A percentile compares a stretch with the other conserved stretches of the same genome.
These are phyloP conservation scores for Actinostola sp. DNA, from an alignment of 92 coral and sea anemone genomes.

Conservation along the genomic window DNA sequence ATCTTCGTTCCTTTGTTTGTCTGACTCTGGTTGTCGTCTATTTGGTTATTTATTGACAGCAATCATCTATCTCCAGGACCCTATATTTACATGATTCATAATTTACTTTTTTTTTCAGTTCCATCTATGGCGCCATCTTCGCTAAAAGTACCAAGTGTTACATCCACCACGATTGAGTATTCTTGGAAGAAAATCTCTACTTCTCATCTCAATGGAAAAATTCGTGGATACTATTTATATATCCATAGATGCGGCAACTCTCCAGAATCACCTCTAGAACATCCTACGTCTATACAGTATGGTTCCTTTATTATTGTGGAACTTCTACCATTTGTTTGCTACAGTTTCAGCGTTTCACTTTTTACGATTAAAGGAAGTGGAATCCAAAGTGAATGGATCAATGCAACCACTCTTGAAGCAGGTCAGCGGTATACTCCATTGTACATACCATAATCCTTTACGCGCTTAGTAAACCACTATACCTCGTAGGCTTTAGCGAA, in stretches of 20 bases:
- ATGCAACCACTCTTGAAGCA: background rate
- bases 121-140: slow-evolving; percentile 4
- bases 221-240: background rate
- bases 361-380: background rate
- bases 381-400: background rate
- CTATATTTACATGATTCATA: too few species aligned
- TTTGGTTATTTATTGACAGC: too few species aligned
- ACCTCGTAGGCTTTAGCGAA: too few species aligned
- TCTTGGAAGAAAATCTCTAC: background rate
- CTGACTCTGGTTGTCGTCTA: too few species aligned
- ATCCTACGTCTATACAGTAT: too few species aligned
- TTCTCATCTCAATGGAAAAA: background rate
- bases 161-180: background rate
- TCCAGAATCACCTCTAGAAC: too few species aligned
- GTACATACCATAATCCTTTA: background rate
- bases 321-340: background rate
- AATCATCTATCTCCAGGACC: too few species aligned
- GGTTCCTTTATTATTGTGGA: too few species aligned
- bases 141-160: background rate
- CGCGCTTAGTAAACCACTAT: too few species aligned
- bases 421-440: too few species aligned
- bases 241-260: background rate
- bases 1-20: too few species aligned
- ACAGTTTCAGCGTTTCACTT: background rate
- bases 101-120: slow-evolving; percentile 1